Percentiles rank a stretch among this genome's conserved stretches.
Evolutionary conservation across 2,888 invertebrate genomes (phyloP).

Genomic region (Phrixothrix hirtus): DNA sequence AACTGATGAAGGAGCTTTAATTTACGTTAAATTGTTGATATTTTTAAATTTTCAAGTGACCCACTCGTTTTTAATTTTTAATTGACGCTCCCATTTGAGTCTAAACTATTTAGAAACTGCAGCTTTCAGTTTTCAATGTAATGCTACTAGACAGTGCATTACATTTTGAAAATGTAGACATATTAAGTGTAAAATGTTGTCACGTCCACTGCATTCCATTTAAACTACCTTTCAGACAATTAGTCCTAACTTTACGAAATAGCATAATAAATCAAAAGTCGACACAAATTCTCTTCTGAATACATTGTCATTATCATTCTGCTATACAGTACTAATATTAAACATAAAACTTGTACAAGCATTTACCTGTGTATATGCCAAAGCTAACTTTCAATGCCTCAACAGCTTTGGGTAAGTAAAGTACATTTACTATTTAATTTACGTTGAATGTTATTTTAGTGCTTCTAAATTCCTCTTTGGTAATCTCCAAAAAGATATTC

Average conservation of each 20-base stretch:
- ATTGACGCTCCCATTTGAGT: background rate
- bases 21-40: no score
- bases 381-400: background rate
- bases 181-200: conserved; percentile 53
- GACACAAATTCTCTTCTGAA: conserved; percentile 37
- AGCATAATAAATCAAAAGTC: conserved; percentile 46
- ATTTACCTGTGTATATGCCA: no score
- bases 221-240: conserved; percentile 45
- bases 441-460: no score
- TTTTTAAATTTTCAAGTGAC: background rate
- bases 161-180: conserved; percentile 48
- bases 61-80: background rate
- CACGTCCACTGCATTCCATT: conserved; percentile 46
- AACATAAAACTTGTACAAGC: no score
- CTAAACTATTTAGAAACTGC: background rate
- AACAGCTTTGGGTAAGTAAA: background rate
- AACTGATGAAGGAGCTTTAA: no score
- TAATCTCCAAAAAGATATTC: conserved; percentile 24
- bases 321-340: no score
- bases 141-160: conserved; percentile 23
- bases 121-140: conserved; percentile 1
- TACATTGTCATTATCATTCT: conserved; percentile 25
- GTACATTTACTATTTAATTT: background rate
- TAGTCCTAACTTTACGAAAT: conserved; percentile 51
- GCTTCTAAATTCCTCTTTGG: conserved; percentile 14